These are phyloP conservation scores for Oreochromis mossambicus DNA, from an alignment of 2,797 vertebrate genomes.

Conservation along the genomic window DNA sequence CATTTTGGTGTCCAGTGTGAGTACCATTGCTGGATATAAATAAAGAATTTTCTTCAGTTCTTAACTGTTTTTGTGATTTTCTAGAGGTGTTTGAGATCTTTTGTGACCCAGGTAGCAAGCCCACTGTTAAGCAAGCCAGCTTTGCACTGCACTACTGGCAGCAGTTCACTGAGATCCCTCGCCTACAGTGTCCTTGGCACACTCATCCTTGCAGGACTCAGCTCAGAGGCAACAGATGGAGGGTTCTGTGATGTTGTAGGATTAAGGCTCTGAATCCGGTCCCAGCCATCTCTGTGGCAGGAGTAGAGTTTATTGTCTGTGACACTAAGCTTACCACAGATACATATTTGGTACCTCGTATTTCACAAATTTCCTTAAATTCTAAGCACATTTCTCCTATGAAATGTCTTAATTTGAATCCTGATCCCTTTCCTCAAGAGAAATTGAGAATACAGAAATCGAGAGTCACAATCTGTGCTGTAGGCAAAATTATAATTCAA, in stretches of 20 bases:
- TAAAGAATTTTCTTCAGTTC: not conserved
- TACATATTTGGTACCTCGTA: conserved; percentile 46
- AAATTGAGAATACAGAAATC: not conserved
- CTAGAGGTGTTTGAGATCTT: conserved; percentile 44
- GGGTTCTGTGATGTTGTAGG: conserved; percentile 81
- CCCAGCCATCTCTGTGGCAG: conserved; percentile 77
- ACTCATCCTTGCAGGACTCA: conserved; percentile 73
- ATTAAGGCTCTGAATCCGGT: conserved; percentile 80
- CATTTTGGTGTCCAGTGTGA: not conserved
- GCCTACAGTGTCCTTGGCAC: conserved; percentile 81
- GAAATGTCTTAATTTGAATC: not conserved
- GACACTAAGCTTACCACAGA: conserved; percentile 70
- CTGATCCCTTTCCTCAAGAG: not conserved
- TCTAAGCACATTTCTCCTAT: not conserved
- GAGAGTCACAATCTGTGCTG: not conserved
- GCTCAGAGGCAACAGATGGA: conserved; percentile 85
- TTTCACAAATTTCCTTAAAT: not conserved
- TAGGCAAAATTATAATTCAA: not conserved
- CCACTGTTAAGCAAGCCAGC: conserved; percentile 55
- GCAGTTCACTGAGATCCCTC: conserved; percentile 74
- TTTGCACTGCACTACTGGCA: conserved; percentile 67
- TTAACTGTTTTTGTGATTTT: conserved; percentile 47
- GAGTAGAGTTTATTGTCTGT: conserved; percentile 76
- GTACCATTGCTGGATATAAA: not conserved
- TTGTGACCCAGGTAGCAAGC: conserved; percentile 63